A percentile compares a stretch with the other conserved stretches of the same genome.
phyloP scores from a whole-genome alignment of 2,113 vertebrate genomes.

The Leptobrachium ailaonicum region DNA sequence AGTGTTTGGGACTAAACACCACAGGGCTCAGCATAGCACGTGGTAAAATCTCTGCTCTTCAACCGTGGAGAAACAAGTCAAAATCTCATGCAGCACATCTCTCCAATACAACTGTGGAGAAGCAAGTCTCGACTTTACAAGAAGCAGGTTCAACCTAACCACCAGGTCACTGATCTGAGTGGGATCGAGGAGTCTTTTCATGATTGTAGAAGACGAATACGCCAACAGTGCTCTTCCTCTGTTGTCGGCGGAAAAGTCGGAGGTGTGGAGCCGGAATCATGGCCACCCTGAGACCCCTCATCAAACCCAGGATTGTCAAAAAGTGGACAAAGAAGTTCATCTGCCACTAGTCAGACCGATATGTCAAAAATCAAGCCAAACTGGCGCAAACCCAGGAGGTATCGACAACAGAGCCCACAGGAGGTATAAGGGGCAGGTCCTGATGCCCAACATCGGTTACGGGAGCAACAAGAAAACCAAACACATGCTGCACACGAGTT shows the following conservation, averaged over 20 bases:
- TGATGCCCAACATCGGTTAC: conserved; percentile 98
- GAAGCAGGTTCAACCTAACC: too few species aligned
- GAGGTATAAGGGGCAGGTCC: conserved; percentile 95
- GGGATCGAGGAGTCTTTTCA: too few species aligned
- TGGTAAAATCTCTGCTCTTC: too few species aligned
- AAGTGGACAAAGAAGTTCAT: conserved; percentile 98
- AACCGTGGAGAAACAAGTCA: too few species aligned
- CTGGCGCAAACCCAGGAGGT: conserved; percentile 96
- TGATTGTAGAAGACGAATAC: too few species aligned
- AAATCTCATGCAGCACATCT: too few species aligned
- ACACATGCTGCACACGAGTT: conserved; percentile 92
- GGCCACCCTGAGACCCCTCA: conserved; percentile 88
- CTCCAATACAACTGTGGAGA: too few species aligned
- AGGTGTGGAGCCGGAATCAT: conserved; percentile 65
- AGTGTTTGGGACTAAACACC: too few species aligned
- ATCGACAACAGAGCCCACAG: conserved; percentile 96
- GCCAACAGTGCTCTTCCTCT: conserved; percentile 16
- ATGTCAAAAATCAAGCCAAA: conserved; percentile 94
- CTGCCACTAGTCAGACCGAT: conserved; percentile 93
- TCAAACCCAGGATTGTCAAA: conserved; percentile 92
- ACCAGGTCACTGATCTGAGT: too few species aligned
- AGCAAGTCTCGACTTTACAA: too few species aligned
- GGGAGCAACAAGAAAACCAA: conserved; percentile 98
- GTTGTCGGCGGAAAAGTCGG: conserved; percentile 31
- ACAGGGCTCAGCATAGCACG: too few species aligned